A percentile compares a stretch with the other conserved stretches of the same genome.
These are phyloP conservation scores for Danio jaintianensis DNA, from an alignment of 2,797 vertebrate species.

Conservation along the genomic window DNA sequence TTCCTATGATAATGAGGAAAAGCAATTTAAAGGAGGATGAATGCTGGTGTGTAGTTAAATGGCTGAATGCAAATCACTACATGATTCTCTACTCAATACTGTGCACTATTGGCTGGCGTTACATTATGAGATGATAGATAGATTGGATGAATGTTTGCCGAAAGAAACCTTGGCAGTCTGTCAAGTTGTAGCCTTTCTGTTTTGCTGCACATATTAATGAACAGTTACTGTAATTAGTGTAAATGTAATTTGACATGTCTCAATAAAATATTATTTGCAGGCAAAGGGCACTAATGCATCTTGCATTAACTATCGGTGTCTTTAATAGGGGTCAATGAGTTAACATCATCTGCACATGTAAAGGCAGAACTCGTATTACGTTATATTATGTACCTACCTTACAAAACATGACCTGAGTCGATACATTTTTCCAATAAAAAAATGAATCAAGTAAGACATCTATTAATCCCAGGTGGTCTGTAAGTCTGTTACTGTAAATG, in stretches of 20 bases:
- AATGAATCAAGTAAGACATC: not conserved
- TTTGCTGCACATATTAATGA: constrained; percentile 21
- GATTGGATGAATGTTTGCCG: constrained; percentile 47
- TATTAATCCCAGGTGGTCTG: not conserved
- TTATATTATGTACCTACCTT: not conserved
- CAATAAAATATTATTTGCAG: constrained; percentile 35
- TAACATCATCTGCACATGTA: constrained; percentile 2
- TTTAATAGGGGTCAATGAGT: constrained; percentile 34
- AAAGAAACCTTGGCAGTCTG: constrained; percentile 37
- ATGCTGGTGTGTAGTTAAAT: constrained; percentile 55
- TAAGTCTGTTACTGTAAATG: too few relatives aligned
- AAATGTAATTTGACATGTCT: constrained; percentile 36
- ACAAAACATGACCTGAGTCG: not conserved
- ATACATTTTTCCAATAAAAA: not conserved
- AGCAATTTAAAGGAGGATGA: constrained; percentile 69
- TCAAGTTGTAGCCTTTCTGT: constrained; percentile 29
- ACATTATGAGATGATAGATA: constrained; percentile 35
- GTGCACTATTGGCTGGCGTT: constrained; percentile 33
- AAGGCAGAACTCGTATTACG: not conserved
- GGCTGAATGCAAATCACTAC: constrained; percentile 56
- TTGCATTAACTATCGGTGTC: not conserved
- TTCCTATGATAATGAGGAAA: constrained; percentile 66
- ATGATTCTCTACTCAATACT: constrained; percentile 15
- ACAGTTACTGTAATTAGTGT: constrained; percentile 30
- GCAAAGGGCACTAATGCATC: constrained; percentile 20